Conservation (phyloP, 2,888 invertebrate species). For the Drosophila crucigera region DNA sequence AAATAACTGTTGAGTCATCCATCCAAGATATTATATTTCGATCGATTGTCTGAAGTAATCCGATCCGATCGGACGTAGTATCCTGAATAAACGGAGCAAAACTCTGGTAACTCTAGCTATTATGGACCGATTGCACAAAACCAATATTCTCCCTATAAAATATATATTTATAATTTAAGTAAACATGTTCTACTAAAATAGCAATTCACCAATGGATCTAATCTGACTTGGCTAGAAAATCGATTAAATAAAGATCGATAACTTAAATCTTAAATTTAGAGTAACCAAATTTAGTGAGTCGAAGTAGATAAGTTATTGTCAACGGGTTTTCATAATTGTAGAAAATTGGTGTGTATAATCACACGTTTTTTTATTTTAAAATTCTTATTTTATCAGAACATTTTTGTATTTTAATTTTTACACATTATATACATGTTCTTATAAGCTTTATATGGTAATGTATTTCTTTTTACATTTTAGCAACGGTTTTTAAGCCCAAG, state of each 20-base stretch:
- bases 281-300: background rate
- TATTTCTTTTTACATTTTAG: constrained; percentile 88
- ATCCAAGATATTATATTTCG: background rate
- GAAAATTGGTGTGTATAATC: background rate
- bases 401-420: background rate
- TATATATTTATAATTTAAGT: background rate
- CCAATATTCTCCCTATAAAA: background rate
- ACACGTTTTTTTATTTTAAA: background rate
- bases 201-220: background rate
- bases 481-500: constrained; percentile 95
- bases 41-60: no score
- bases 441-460: background rate
- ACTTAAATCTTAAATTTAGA: background rate
- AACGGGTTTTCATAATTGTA: background rate
- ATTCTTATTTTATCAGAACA: background rate
- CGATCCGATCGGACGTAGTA: background rate
- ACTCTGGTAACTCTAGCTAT: no score
- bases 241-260: background rate
- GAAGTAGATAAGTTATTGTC: background rate
- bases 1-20: no score
- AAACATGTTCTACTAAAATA: background rate
- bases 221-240: background rate
- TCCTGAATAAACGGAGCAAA: background rate
- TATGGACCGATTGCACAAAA: background rate
- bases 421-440: background rate